A percentile compares a stretch with the other conserved stretches of the same genome.
Evolutionary conservation across 2,113 vertebrate species (phyloP).

Genomic region (Oncorhynchus kisutch): DNA sequence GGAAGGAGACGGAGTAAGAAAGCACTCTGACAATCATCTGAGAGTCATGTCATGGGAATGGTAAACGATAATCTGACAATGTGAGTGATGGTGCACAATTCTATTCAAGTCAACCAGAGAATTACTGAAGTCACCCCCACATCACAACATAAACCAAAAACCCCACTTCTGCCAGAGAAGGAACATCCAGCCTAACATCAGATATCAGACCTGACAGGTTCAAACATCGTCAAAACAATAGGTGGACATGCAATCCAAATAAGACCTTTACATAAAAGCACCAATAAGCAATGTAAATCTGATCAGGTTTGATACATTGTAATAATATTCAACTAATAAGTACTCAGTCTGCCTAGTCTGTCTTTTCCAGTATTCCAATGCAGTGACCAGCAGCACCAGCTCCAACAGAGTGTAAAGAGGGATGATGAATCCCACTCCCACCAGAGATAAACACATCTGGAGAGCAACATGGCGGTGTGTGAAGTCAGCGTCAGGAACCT

Average conservation of each 20-base stretch:
- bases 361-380: not conserved
- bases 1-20: not conserved
- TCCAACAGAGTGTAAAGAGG: not conserved
- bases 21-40: not conserved
- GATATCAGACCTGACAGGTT: not conserved
- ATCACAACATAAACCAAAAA: not conserved
- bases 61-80: not conserved
- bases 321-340: too few relatives aligned
- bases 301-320: not conserved
- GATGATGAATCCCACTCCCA: not conserved
- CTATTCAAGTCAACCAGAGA: not conserved
- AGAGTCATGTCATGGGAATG: not conserved
- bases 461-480: slow-evolving; percentile 30
- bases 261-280: not conserved
- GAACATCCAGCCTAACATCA: not conserved
- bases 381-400: not conserved
- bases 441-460: slow-evolving; percentile 62
- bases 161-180: not conserved
- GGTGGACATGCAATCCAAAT: not conserved
- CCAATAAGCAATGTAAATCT: slow-evolving; percentile 18
- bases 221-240: not conserved
- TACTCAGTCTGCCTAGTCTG: too few relatives aligned
- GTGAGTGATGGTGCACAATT: not conserved
- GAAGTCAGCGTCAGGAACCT: slow-evolving; percentile 35
- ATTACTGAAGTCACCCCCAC: not conserved